Evolutionary conservation across 2,888 invertebrate species (phyloP).

Genomic region (Nomada ferruginata): DNA sequence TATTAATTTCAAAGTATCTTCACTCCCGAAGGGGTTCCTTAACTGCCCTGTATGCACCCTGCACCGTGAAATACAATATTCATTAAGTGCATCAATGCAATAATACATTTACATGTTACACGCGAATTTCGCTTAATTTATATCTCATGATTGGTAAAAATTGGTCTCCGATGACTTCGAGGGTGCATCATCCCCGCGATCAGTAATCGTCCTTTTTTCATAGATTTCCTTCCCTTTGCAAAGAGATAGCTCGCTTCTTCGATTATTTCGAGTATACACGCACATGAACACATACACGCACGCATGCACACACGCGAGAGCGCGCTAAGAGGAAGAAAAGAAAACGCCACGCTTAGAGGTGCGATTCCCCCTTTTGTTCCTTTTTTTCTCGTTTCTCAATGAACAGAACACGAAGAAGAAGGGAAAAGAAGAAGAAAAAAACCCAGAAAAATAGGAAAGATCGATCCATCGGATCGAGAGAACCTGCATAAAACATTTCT

Average conservation of each 20-base stretch:
- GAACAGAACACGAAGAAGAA: background rate
- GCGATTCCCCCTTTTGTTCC: slow-evolving; percentile 17
- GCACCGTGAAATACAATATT: slow-evolving; percentile 19
- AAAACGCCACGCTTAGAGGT: slow-evolving; percentile 57
- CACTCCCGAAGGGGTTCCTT: background rate
- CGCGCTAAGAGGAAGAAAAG: slow-evolving; percentile 65
- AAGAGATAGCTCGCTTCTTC: slow-evolving; percentile 65
- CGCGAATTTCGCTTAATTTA: background rate
- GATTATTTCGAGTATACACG: slow-evolving; percentile 67
- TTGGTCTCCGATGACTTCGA: slow-evolving; percentile 30
- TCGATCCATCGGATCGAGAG: slow-evolving; percentile 32
- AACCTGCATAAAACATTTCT: slow-evolving; percentile 6
- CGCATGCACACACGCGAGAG: slow-evolving; percentile 68
- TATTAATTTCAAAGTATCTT: background rate
- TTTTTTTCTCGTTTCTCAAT: slow-evolving; percentile 2
- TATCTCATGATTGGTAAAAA: background rate
- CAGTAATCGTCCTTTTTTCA: slow-evolving; percentile 33
- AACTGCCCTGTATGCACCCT: slow-evolving; percentile 29
- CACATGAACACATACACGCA: slow-evolving; percentile 66
- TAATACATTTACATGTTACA: background rate
- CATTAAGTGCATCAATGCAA: background rate
- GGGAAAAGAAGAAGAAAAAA: background rate
- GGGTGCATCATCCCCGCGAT: slow-evolving; percentile 64
- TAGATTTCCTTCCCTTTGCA: slow-evolving; percentile 60
- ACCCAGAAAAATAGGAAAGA: background rate